Base-by-base conservation (phyloP, 2,113 vertebrate genomes). In the Sarotherodon lohbergeri region DNA sequence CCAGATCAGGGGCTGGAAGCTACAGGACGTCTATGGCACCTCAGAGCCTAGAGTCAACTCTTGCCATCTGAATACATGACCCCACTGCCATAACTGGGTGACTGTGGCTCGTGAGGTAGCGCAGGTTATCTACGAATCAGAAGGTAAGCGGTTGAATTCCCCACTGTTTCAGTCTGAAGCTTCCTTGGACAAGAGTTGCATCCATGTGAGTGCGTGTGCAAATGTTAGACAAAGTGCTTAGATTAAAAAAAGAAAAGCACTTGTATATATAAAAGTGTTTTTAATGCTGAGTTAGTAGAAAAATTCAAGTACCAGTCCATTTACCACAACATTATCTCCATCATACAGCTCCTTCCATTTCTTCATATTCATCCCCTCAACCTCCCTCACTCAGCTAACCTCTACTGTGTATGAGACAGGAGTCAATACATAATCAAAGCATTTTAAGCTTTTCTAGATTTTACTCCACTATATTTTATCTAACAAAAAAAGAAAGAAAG, bases 1-100 rank as follows among this genome's bases (percentile, higher is more conserved):
- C 97, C 97, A 97, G 97, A 98, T 98, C 97, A 94, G 96, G 96
- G 96, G 96, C 96, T 98, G 97, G 96, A 96, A 97, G 97, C 97
- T 96, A 95, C 95, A 97, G 97, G 97, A 97, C 96, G 96, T 97
- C 97, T 96, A 94, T 97, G 97, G 97, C 97, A 97, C 95, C 95
- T 96, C 82, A 61, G 94, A 97, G 96, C 96, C 95, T 95, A 92
- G 95, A 94, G 91, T 91, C 86, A 66, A 96, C 94, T 96, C 46
- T 93, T 95, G 95, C 92, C 96, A 93, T 95, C 36, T 93, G 92
- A 96, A 95, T 83, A 83, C 94, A 93, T 87, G 78, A 86, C 93
- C 94, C 88, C 91, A 94, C 90, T 68, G 34, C 63, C 63, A 68
- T 39, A 68, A 39, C 63, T 22, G 63, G 34, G 63, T 68, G 34